These are phyloP conservation scores for Noctua janthina DNA, from an alignment of 2,888 invertebrate genomes.

Conservation along the genomic window DNA sequence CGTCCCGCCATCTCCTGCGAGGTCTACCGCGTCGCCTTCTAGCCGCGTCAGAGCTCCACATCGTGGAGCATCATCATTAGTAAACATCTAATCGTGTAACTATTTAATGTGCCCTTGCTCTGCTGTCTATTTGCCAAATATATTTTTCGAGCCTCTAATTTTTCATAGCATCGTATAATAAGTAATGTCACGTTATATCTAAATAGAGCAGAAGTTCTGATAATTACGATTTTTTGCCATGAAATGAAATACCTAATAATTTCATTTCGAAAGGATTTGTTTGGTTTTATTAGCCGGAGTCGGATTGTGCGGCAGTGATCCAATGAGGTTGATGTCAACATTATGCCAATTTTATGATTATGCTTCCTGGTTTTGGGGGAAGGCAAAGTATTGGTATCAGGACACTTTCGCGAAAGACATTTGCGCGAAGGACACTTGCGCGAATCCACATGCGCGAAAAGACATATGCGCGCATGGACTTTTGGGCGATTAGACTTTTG, in stretches of 20 bases:
- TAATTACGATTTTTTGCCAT: not conserved
- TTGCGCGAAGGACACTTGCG: too few species aligned
- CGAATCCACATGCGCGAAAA: too few species aligned
- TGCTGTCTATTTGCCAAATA: constrained; percentile 19
- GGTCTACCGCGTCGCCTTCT: too few species aligned
- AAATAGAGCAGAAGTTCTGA: not conserved
- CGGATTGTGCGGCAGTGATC: not conserved
- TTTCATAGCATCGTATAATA: not conserved
- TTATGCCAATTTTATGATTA: not conserved
- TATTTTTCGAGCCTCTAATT: constrained; percentile 1
- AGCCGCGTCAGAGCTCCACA: too few species aligned
- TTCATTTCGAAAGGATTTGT: not conserved
- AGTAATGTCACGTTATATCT: not conserved
- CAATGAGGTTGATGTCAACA: not conserved
- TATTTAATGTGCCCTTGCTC: not conserved
- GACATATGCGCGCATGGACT: too few species aligned
- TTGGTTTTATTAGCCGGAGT: not conserved
- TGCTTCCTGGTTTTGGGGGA: not conserved
- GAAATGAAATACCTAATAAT: too few species aligned
- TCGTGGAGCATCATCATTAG: not conserved
- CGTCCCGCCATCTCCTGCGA: too few species aligned
- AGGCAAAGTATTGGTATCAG: too few species aligned
- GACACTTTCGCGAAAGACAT: too few species aligned
- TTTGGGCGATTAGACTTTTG: too few species aligned
- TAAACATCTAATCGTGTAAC: not conserved